Evolutionary conservation across 2,888 invertebrate genomes (phyloP), one percentile per base, ranked within the genome.

Genomic region (Rhogogaster chlorosoma): DNA sequence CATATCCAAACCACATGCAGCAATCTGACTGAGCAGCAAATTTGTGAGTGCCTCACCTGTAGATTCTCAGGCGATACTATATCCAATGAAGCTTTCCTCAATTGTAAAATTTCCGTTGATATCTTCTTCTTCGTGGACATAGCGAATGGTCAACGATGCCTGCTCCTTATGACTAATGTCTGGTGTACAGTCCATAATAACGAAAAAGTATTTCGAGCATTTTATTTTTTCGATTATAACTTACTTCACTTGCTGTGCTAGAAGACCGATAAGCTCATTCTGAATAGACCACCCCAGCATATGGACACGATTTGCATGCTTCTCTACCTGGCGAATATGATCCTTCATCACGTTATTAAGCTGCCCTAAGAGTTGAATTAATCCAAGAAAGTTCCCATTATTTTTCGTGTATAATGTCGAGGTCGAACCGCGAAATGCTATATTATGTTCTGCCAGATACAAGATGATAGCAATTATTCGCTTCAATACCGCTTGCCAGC

Each of bases 41-140:
- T 86, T 61, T 67, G 86, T 49, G 61, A 87, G 86, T 64, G 77
- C 87, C 85, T 87, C 84, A 67, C 86, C 86, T 36, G 87, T 84
- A 45, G 86, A 83, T 45, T 87, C 78, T 61, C 53, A 18, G 45
- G 80, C 84, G 38, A 84, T 64, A 18, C 61, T 57, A 86, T 83
- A 83, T 18, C 83, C 87, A 80, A 87, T 90, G 89, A 93, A 95
- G 94, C 94, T 95, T 71, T 38, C n/a, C 15, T 71, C 38, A 36
- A 71, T 86, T 84, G 75, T 82, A 10, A 36, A 26, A 86, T 73
- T 73, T 85, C 67, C 57, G 49, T 84, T 84, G 61, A 73, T 67
- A 73, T 80, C 61, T 2, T 64, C 26, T 61, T 45, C 83, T 78
- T 70, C 53, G 32, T 84, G 64, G 22, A 85, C 77, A 61, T 83